Percentiles rank a stretch among this genome's conserved stretches.
Conservation (phyloP, 2,113 vertebrate species). For the Grammomys dolichurus region DNA sequence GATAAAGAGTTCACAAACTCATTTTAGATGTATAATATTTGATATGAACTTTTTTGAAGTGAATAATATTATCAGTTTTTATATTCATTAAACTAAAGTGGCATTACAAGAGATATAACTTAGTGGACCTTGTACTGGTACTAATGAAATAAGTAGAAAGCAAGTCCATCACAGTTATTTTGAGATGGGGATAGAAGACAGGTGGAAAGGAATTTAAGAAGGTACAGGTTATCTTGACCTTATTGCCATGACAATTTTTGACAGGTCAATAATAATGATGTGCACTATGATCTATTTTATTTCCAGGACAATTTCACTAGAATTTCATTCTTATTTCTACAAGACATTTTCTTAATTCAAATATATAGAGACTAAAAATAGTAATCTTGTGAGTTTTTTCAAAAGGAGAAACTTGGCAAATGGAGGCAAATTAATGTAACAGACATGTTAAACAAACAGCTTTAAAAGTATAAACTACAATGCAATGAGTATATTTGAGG, state of each 20-base stretch:
- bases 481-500: not conserved
- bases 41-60: not conserved
- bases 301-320: not conserved
- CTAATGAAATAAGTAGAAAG: constrained; percentile 17
- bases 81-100: not conserved
- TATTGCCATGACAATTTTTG: not conserved
- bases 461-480: not conserved
- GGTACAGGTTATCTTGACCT: not conserved
- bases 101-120: not conserved
- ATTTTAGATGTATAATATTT: constrained; percentile 18
- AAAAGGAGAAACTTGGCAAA: no score
- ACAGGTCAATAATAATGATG: not conserved
- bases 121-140: not conserved
- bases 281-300: not conserved
- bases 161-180: not conserved
- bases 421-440: no score
- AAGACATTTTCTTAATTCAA: not conserved
- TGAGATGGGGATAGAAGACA: not conserved
- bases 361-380: not conserved
- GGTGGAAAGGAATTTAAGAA: not conserved
- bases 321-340: not conserved
- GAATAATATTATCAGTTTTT: not conserved
- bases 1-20: not conserved
- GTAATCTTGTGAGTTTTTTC: not conserved
- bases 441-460: not conserved